Evolutionary conservation across 2,113 vertebrate genomes (phyloP).

Genomic region (Bufo bufo): DNA sequence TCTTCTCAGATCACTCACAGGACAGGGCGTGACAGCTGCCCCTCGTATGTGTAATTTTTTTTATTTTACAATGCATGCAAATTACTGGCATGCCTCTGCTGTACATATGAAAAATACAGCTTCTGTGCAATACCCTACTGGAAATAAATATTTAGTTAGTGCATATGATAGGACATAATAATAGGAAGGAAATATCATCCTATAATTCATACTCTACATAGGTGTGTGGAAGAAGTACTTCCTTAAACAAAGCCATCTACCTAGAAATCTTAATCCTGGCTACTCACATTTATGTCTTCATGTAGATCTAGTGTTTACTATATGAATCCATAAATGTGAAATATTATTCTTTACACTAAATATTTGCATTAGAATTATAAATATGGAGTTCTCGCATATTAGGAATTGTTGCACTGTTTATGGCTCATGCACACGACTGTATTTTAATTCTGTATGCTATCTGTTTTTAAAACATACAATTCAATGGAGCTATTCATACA

Average conservation of each 20-base stretch:
- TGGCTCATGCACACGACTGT: neutral
- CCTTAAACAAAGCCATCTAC: neutral
- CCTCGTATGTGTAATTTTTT: too few relatives aligned
- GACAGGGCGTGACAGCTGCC: too few relatives aligned
- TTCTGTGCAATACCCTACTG: neutral
- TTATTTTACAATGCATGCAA: too few relatives aligned
- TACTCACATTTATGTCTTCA: neutral
- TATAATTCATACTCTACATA: neutral
- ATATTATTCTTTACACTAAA: neutral
- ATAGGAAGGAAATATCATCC: neutral
- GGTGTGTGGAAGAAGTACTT: neutral
- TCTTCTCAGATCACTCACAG: too few relatives aligned
- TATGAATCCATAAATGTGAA: neutral
- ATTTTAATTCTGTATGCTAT: too few relatives aligned
- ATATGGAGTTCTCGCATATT: neutral
- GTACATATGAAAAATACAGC: neutral
- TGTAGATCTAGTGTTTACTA: conserved; percentile 21
- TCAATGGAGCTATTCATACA: too few relatives aligned
- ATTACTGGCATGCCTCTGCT: too few relatives aligned
- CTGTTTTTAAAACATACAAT: too few relatives aligned
- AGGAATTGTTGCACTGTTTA: neutral
- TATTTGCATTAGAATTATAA: neutral
- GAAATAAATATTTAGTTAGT: conserved; percentile 10
- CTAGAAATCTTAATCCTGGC: conserved; percentile 13
- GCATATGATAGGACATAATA: neutral